Evolutionary conservation across 2,888 invertebrate genomes (phyloP).

Genomic region (Euphydryas editha): DNA sequence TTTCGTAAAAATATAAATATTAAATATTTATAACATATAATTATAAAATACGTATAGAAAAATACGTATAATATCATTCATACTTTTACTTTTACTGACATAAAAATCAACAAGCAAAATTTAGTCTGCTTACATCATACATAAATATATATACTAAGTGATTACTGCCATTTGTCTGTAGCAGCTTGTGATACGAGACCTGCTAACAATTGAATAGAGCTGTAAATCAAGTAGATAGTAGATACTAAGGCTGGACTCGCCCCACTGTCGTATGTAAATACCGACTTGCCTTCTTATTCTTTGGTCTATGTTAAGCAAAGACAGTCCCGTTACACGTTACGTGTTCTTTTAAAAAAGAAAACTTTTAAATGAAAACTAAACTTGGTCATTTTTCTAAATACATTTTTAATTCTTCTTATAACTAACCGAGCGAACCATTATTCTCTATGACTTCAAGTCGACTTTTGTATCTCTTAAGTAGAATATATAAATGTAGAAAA

Average conservation of each 20-base stretch:
- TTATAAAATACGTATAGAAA: no score
- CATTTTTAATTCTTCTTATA: background rate
- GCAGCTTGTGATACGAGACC: constrained; percentile 77
- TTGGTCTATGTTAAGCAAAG: constrained; percentile 27
- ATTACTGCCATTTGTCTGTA: constrained; percentile 58
- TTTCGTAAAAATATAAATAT: no score
- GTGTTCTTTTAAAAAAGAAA: constrained; percentile 1
- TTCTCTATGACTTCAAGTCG: constrained; percentile 3
- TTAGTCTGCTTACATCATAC: background rate
- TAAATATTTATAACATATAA: no score
- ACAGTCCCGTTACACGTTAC: constrained; percentile 8
- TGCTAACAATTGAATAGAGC: constrained; percentile 78
- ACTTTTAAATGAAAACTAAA: constrained; percentile 9
- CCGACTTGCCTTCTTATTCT: constrained; percentile 58
- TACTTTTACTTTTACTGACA: no score
- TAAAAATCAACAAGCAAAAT: background rate
- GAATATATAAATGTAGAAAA: background rate
- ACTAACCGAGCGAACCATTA: background rate
- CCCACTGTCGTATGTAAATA: constrained; percentile 70
- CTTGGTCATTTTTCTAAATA: constrained; percentile 6
- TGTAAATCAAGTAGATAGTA: constrained; percentile 77
- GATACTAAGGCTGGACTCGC: constrained; percentile 70
- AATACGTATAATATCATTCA: no score
- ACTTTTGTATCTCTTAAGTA: background rate
- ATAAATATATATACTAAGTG: constrained; percentile 13